Evolutionary conservation across 2,113 vertebrate species (phyloP), one percentile per base, ranked within the genome.

Genomic region (Pelodiscus sinensis): DNA sequence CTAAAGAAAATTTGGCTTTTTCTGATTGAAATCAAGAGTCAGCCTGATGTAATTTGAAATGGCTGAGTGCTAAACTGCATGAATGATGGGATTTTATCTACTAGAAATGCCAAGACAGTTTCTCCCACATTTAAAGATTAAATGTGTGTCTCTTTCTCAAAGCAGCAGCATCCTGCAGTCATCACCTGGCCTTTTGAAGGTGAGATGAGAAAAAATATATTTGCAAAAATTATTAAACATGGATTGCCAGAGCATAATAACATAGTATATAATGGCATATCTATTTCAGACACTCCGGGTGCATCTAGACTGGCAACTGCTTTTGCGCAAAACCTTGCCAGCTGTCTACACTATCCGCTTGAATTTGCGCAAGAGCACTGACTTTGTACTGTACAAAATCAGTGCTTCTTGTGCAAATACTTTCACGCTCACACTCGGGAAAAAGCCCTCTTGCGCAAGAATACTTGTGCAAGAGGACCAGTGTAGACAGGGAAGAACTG

Each of bases 21-120:
- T 95, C 97, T 96, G 94, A 97, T 97, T 98, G 97, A 94, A 97
- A 77, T 97, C 96, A 94, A 78, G 96, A 79, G 91, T 82, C 95
- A 90, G 94, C 78, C 90, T 97, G 94, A 96, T 97, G 95, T 93
- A 95, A 97, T 97, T 97, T 92, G 94, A 97, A 97, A 97, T 96
- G 98, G 95, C 95, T 97, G 97, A 96, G 31, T 94, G 94, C 96
- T 91, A 96, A 96, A 96, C 97, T 84, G 90, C 79, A 93, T 92
- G 75, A 85, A 60, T 90, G 97, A 95, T 93, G 87, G 79, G 86
- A 19, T 91, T 94, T 94, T 93, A 62, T 93, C 83, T 92, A 85
- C 88, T 91, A 71, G 86, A 95, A 93, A 86, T 89, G 89, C 83
- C 90, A 96, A 91, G 94, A 96, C 29, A 14, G 94, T 94, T 94